Evolutionary conservation across 2,888 invertebrate species (phyloP), one percentile per base, ranked within the genome.

Genomic region (Cordilura impudica): DNA sequence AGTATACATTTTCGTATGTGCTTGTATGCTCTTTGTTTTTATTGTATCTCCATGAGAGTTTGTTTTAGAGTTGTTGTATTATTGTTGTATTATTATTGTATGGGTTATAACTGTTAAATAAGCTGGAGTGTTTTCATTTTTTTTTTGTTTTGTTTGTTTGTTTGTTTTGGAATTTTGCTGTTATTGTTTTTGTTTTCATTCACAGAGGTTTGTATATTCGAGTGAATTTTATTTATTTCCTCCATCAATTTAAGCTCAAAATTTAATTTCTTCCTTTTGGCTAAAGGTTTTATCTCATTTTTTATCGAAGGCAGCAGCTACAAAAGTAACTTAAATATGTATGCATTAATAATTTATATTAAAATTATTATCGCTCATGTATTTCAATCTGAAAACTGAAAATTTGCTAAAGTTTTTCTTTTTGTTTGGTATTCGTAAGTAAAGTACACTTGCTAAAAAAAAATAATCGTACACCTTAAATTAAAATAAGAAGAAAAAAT

Each of bases 191-290:
- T 53, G 26, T 29, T 43, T 56, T 58, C 51, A 39, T 43, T 21
- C 53, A 69, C 35, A 31, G 43, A 51, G 23, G 6, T 16, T 19
- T 19, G 21, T 31, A 4, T 67, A 19, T 39, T 3, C n/a, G 10
- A 7, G 12, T 39, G 31, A 53, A 45, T 58, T 69, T 63, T 31
- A 21, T 66, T 60, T 72, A 77, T 66, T 72, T 71, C 54, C 56
- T 63, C 49, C 65, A 58, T 69, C 78, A 78, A 65, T 73, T 78
- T 67, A 56, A 72, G 66, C 54, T 78, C 49, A 78, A 71, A 72
- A 67, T 72, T 65, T 69, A 73, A 73, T 60, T 73, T 23, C 56
- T 47, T 61, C 29, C 67, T 58, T 67, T 58, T 56, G 72, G 78
- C 72, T 61, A 45, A 63, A 58, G 56, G 67, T 72, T 61, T 39